Percentiles rank a stretch among this genome's conserved stretches.
Evolutionary conservation across 2,888 invertebrate species (phyloP).

Genomic region (Aphidoletes aphidimyza): DNA sequence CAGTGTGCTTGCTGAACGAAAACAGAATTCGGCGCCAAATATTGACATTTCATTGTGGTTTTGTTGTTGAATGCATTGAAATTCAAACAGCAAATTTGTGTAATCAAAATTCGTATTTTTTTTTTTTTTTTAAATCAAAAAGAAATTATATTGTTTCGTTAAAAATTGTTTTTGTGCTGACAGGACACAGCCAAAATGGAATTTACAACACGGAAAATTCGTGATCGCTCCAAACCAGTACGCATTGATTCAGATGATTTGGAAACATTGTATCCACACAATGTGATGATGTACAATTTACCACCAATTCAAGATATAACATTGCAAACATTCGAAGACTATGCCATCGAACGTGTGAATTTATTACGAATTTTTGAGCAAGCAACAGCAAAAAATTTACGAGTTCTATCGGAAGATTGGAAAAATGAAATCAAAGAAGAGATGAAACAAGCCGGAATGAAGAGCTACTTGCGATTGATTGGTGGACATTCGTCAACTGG

Average conservation of each 20-base stretch:
- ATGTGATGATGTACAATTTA: conserved; percentile 80
- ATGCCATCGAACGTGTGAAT: conserved; percentile 85
- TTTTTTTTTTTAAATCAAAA: no score
- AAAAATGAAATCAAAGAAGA: conserved; percentile 73
- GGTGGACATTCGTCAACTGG: conserved; percentile 68
- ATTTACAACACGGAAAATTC: conserved; percentile 27
- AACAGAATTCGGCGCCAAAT: conserved; percentile 35
- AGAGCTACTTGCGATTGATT: conserved; percentile 73
- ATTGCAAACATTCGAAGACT: conserved; percentile 86
- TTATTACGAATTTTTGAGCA: conserved; percentile 82
- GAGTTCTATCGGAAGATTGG: conserved; percentile 75
- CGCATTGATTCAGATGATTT: conserved; percentile 61
- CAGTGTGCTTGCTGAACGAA: conserved; percentile 38
- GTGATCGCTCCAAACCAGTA: neutral
- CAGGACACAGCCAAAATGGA: neutral
- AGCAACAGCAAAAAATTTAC: conserved; percentile 74
- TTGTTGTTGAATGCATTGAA: neutral
- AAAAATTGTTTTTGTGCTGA: no score
- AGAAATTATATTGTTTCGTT: no score
- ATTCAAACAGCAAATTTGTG: no score
- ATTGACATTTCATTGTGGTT: conserved; percentile 3
- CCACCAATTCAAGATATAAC: conserved; percentile 80
- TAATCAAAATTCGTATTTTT: neutral
- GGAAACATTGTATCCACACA: conserved; percentile 75
- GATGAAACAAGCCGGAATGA: conserved; percentile 75